phyloP scores from a whole-genome alignment of 2,797 vertebrate genomes.

The Benthosema pterotum region DNA sequence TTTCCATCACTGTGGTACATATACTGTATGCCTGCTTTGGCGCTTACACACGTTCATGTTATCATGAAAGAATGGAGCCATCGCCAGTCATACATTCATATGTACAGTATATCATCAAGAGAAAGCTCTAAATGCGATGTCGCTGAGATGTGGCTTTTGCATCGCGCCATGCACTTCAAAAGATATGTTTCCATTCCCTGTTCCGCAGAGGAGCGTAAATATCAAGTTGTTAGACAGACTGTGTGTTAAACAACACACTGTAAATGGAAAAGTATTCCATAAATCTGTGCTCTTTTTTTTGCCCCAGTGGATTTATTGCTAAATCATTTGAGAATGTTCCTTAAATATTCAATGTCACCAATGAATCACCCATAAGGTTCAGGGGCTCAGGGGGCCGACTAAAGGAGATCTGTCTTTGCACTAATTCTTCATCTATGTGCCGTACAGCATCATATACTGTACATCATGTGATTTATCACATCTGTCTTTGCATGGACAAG shows the following conservation, averaged over 20 bases:
- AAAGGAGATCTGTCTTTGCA: slow-evolving; percentile 53
- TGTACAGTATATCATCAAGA: too few species aligned
- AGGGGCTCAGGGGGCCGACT: slow-evolving; percentile 20
- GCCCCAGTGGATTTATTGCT: slow-evolving; percentile 48
- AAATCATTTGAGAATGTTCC: slow-evolving; percentile 37
- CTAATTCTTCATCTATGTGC: slow-evolving; percentile 58
- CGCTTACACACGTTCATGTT: not conserved
- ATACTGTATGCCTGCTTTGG: too few species aligned
- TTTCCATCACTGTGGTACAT: too few species aligned
- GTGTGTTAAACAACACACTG: slow-evolving; percentile 26
- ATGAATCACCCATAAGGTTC: slow-evolving; percentile 53
- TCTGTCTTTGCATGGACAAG: slow-evolving; percentile 21
- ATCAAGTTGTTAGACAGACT: slow-evolving; percentile 43
- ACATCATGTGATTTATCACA: slow-evolving; percentile 58
- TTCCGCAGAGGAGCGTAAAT: slow-evolving; percentile 47
- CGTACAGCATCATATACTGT: slow-evolving; percentile 33
- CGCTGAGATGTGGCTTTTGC: slow-evolving; percentile 27
- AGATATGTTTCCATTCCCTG: slow-evolving; percentile 19
- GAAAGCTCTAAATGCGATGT: slow-evolving; percentile 26
- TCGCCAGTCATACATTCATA: not conserved
- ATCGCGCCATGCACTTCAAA: slow-evolving; percentile 28
- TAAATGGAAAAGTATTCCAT: slow-evolving; percentile 50
- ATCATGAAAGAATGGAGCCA: not conserved
- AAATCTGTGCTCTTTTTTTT: slow-evolving; percentile 57
- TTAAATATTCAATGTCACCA: slow-evolving; percentile 45